A percentile compares a stretch with the other conserved stretches of the same genome.
Conservation (phyloP, 2,113 vertebrate species). For the Ceuthmochares aereus region DNA sequence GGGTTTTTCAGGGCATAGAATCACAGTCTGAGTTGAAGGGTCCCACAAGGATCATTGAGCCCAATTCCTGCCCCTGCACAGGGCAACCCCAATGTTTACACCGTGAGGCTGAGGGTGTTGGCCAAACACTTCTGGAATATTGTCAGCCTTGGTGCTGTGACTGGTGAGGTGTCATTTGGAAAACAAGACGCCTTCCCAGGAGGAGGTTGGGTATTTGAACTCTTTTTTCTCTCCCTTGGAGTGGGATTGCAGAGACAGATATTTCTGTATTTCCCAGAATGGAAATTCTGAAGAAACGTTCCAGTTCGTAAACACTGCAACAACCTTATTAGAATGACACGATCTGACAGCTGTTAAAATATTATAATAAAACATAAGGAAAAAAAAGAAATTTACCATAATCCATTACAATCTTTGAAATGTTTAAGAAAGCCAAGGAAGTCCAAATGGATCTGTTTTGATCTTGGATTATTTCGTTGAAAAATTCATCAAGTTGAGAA, state of each 20-base stretch:
- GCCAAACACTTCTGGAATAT: too few relatives aligned
- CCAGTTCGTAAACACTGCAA: slow-evolving; percentile 46
- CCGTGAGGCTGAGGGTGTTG: too few relatives aligned
- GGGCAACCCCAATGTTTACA: too few relatives aligned
- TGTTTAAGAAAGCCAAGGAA: neutral
- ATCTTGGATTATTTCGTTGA: slow-evolving; percentile 20
- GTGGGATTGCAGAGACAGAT: neutral
- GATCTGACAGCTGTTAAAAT: slow-evolving; percentile 27
- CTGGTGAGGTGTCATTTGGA: neutral
- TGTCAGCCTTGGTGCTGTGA: too few relatives aligned
- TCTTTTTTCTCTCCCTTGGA: neutral
- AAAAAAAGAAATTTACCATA: neutral
- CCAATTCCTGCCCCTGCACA: too few relatives aligned
- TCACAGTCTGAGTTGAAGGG: too few relatives aligned
- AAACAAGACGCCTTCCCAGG: neutral
- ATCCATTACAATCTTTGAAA: slow-evolving; percentile 17
- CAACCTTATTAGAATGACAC: neutral
- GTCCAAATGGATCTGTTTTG: neutral
- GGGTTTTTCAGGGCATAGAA: neutral
- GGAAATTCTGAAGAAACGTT: slow-evolving; percentile 16
- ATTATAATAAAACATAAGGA: neutral
- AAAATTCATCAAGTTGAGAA: neutral
- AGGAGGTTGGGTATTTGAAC: neutral
- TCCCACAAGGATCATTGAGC: too few relatives aligned
- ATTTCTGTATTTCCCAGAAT: neutral